Evolutionary conservation across 2,797 vertebrate genomes (phyloP).

Genomic region (Ptychobarbus kaznakovi): DNA sequence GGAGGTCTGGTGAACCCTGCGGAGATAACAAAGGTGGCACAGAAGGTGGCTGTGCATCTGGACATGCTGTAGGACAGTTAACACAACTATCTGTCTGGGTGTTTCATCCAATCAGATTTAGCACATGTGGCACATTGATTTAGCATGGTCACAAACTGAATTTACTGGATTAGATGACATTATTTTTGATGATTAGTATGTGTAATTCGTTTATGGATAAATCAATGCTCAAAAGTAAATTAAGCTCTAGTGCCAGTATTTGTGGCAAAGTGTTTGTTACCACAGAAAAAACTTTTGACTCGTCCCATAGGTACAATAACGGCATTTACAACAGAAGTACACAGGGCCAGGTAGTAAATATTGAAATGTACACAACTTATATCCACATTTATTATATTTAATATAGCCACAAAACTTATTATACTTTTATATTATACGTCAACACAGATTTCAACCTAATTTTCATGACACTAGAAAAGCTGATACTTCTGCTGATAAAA

Average conservation of each 20-base stretch:
- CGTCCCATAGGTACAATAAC: neutral
- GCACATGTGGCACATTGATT: neutral
- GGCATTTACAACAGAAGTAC: neutral
- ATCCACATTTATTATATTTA: neutral
- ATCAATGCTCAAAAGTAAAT: neutral
- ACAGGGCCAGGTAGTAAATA: neutral
- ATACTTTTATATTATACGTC: neutral
- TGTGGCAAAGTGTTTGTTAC: neutral
- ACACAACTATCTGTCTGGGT: neutral
- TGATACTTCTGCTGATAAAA: neutral
- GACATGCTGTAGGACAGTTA: conserved; percentile 19
- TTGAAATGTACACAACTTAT: neutral
- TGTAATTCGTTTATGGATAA: conserved; percentile 9
- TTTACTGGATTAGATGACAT: conserved; percentile 9
- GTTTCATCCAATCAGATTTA: conserved; percentile 11
- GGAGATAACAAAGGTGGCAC: conserved; percentile 32
- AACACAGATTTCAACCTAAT: neutral
- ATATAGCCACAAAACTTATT: neutral
- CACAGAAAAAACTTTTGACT: neutral
- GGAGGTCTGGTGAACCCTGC: conserved; percentile 31
- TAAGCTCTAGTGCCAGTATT: neutral
- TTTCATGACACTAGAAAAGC: neutral
- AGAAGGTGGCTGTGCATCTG: conserved; percentile 27
- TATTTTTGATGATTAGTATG: neutral
- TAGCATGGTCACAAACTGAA: neutral